These are phyloP conservation scores for Rambutsinella grinnellia DNA, from an alignment of 2,888 invertebrate species.

Conservation along the genomic window DNA sequence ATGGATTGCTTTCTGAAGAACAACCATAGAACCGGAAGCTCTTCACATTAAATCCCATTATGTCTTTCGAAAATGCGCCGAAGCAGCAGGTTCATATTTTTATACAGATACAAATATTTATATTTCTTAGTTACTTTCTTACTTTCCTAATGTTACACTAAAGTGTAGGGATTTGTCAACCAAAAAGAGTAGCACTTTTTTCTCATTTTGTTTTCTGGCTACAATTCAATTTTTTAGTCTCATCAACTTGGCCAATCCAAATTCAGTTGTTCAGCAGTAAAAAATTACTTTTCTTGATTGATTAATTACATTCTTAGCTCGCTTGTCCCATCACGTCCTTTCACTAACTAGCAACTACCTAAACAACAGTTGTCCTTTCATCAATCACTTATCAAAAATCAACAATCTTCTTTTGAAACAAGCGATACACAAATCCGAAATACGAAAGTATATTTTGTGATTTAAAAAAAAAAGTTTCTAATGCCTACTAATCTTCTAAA, in stretches of 20 bases:
- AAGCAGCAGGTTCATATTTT: slow-evolving; percentile 49
- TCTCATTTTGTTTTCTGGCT: not conserved
- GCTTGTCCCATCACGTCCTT: not conserved
- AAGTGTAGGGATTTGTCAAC: not conserved
- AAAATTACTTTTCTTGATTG: not conserved
- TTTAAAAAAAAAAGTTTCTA: no score
- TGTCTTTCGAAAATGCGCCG: slow-evolving; percentile 57
- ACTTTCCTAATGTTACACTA: not conserved
- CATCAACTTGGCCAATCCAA: not conserved
- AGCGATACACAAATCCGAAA: no score
- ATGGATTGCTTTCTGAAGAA: slow-evolving; percentile 19
- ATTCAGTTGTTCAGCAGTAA: not conserved
- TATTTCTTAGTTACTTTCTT: not conserved
- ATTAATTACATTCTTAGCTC: not conserved
- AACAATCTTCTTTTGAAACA: no score
- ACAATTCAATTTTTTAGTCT: not conserved
- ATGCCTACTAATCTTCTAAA: no score
- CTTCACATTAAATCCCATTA: slow-evolving; percentile 49
- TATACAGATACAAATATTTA: not conserved
- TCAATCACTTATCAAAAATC: no score
- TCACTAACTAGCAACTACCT: no score
- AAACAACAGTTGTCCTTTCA: no score
- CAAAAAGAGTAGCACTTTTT: not conserved
- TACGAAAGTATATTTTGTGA: no score
- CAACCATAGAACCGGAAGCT: slow-evolving; percentile 46